Evolutionary conservation across 2,797 vertebrate species (phyloP), one percentile per base, ranked within the genome.

Genomic region (Crenichthys baileyi): DNA sequence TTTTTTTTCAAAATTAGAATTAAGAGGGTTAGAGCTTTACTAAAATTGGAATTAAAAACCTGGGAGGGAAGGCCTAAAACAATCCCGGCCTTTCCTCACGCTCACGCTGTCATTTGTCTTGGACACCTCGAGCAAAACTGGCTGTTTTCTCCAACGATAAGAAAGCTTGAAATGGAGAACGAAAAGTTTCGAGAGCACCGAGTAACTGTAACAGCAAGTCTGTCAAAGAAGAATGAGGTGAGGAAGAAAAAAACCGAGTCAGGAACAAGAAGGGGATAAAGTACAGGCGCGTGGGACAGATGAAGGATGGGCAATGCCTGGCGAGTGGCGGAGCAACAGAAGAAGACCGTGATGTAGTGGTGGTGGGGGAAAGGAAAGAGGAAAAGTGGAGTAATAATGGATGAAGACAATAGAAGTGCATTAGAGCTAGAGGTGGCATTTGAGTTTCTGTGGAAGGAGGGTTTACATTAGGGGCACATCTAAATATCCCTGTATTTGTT

Each of bases 391-490:
- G 88, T 90, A 95, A 95, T 95, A 95, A 96, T 96, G 92, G 93
- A 95, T 95, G 93, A 95, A 93, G 93, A 96, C 95, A 95, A 92
- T 93, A 92, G 89, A 95, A 95, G 89, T 95, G 94, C 95, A 96
- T 96, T 96, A 95, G 92, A 89, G 90, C 85, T 85, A 87, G 79
- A 75, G 84, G 89, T 87, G 82, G 80, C 72, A 76, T 83, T 85
- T 78, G 72, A 77, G 83, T 86, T 51, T 82, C 70, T 80, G 81
- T 76, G 61, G 63, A 31, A 44, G 65, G 48, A 48, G 36, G 51
- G 20, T 71, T 78, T 72, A 80, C 61, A 58, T 75, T 81, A 79
- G 79, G 77, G 76, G 76, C 65, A 77, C 78, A 76, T 48, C 77
- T 84, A 76, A 80, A 83, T 76, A 78, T 75, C 48, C 80, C 78